A percentile compares a stretch with the other conserved stretches of the same genome.
These are phyloP conservation scores for Hozukius guyotensis DNA, from an alignment of 2,797 vertebrate species.

Conservation along the genomic window DNA sequence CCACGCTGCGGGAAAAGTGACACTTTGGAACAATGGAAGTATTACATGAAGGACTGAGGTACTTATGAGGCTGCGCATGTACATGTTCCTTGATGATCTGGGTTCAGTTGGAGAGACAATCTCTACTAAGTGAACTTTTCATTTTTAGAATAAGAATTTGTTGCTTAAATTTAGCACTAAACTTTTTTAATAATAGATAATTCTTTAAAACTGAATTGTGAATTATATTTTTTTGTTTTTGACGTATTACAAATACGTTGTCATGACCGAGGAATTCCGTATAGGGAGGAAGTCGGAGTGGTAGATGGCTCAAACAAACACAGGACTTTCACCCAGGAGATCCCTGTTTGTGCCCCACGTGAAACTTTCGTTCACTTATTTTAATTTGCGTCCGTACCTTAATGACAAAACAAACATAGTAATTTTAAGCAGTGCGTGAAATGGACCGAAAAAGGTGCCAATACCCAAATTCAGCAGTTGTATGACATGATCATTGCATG, in stretches of 20 bases:
- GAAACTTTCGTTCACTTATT: neutral
- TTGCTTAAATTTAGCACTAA: neutral
- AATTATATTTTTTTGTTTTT: neutral
- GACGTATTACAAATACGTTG: no score
- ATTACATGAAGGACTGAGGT: constrained; percentile 1
- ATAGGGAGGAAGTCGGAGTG: no score
- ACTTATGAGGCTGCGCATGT: neutral
- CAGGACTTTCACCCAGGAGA: neutral
- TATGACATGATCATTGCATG: no score
- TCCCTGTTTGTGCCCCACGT: neutral
- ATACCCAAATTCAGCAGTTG: neutral
- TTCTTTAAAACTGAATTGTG: neutral
- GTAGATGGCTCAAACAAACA: neutral
- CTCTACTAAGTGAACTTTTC: neutral
- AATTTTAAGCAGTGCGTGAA: neutral
- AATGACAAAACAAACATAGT: neutral
- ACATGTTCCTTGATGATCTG: neutral
- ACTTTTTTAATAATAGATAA: neutral
- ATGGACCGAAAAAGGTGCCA: neutral
- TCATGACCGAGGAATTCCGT: no score
- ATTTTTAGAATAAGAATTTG: neutral
- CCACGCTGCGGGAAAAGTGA: neutral
- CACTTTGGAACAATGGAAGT: constrained; percentile 1
- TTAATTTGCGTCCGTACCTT: neutral
- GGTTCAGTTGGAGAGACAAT: neutral